Conservation (phyloP, 2,113 vertebrate genomes). For the Saimiri boliviensis region DNA sequence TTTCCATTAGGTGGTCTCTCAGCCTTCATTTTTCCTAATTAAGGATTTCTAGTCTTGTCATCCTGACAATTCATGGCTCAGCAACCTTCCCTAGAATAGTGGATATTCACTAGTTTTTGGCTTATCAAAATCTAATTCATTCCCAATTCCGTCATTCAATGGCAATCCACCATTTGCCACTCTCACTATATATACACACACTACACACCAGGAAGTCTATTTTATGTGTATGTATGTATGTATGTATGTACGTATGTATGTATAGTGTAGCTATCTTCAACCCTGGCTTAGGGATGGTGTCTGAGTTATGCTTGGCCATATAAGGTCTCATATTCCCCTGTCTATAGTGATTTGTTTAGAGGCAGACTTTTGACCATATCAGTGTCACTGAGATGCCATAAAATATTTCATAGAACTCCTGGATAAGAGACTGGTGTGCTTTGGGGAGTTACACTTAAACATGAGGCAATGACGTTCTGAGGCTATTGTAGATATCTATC, state of each 20-base stretch:
- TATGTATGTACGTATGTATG: no score
- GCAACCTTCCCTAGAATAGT: neutral
- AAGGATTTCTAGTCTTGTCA: neutral
- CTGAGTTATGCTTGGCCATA: neutral
- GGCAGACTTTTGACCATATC: neutral
- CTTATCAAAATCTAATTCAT: neutral
- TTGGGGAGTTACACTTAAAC: neutral
- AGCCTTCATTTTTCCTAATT: neutral
- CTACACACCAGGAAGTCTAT: no score
- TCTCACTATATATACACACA: neutral
- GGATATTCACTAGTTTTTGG: neutral
- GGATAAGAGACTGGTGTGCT: neutral
- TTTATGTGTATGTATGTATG: fast-evolving
- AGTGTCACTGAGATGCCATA: neutral
- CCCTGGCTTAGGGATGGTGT: neutral
- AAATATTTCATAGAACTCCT: neutral
- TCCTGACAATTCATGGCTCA: neutral
- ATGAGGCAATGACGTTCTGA: neutral
- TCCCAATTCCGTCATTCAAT: neutral
- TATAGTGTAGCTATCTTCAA: neutral
- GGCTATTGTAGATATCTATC: neutral
- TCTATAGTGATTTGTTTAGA: neutral
- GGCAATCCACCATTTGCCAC: neutral
- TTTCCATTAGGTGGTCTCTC: neutral
- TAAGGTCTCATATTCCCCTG: neutral